Conservation (phyloP, 2,888 invertebrate species). For the Trichogramma dendrolimi region DNA sequence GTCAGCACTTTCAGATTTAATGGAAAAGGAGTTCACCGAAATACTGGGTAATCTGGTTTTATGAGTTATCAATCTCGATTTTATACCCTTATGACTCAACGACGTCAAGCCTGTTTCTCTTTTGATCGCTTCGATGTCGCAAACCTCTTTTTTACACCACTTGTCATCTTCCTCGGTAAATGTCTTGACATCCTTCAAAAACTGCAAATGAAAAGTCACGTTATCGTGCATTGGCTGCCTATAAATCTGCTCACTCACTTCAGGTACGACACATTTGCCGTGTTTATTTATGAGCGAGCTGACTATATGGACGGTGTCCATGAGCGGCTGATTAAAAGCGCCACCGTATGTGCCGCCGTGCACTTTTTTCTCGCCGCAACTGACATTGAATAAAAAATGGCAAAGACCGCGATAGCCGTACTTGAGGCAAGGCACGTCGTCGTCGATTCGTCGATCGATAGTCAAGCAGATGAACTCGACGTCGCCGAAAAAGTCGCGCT, state of each 20-base stretch:
- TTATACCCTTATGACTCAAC: slow-evolving; percentile 33
- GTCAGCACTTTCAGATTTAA: slow-evolving; percentile 21
- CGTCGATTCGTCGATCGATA: slow-evolving; percentile 31
- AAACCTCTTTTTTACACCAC: slow-evolving; percentile 22
- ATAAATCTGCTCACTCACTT: slow-evolving; percentile 31
- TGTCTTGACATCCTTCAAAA: slow-evolving; percentile 28
- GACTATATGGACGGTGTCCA: slow-evolving; percentile 31
- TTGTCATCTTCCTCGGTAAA: slow-evolving; percentile 28
- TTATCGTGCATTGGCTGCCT: slow-evolving; percentile 29
- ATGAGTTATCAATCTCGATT: slow-evolving; percentile 32
- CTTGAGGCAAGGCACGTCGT: slow-evolving; percentile 32
- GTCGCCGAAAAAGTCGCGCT: slow-evolving; percentile 31
- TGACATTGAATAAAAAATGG: slow-evolving; percentile 31
- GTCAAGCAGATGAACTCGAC: slow-evolving; percentile 34
- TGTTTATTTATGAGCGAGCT: slow-evolving; percentile 32
- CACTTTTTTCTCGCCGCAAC: slow-evolving; percentile 32
- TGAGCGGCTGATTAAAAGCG: slow-evolving; percentile 35
- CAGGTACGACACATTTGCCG: slow-evolving; percentile 29
- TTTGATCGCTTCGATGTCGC: slow-evolving; percentile 28
- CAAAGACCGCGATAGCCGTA: slow-evolving; percentile 36
- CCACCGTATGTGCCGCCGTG: slow-evolving; percentile 35
- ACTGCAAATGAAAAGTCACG: slow-evolving; percentile 30
- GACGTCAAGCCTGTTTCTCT: slow-evolving; percentile 26
- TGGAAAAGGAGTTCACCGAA: slow-evolving; percentile 32
- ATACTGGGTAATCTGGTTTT: slow-evolving; percentile 33